These are phyloP conservation scores for Euphonia xanthogaster DNA, from an alignment of 2,797 vertebrate species.

Conservation along the genomic window DNA sequence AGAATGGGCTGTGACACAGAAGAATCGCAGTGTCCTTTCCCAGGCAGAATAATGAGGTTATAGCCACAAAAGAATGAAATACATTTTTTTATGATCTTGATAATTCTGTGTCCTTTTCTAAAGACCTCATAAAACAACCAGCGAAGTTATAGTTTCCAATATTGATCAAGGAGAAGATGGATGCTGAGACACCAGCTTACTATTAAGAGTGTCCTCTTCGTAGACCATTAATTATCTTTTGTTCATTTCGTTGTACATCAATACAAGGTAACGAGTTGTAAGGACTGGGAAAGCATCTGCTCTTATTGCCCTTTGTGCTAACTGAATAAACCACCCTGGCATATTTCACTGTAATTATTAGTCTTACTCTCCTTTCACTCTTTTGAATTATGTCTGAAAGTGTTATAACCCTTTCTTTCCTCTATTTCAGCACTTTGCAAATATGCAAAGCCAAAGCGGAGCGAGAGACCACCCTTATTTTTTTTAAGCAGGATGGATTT, in stretches of 20 bases:
- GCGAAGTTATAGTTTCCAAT: conserved; percentile 36
- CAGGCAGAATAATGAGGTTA: conserved; percentile 1
- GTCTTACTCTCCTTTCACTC: background rate
- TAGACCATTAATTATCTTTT: conserved; percentile 51
- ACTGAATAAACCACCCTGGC: background rate
- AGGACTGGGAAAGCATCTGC: background rate
- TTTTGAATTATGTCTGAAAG: background rate
- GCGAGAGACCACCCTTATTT: background rate
- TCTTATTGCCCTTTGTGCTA: conserved; percentile 12
- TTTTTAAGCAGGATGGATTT: background rate
- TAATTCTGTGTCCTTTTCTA: conserved; percentile 27
- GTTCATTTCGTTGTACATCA: conserved; percentile 35
- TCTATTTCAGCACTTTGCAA: background rate
- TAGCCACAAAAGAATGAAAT: conserved; percentile 35
- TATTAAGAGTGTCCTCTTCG: background rate
- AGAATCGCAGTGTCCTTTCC: background rate
- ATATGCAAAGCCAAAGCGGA: background rate
- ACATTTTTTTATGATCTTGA: conserved; percentile 36
- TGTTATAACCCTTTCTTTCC: background rate
- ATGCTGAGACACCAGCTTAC: conserved; percentile 12
- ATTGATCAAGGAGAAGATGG: conserved; percentile 38
- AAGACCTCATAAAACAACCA: conserved; percentile 10
- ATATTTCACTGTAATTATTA: conserved; percentile 30
- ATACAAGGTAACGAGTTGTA: background rate
- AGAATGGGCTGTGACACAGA: background rate